These are phyloP conservation scores for Cerastoderma edule DNA, from an alignment of 2,888 invertebrate species.

Conservation along the genomic window DNA sequence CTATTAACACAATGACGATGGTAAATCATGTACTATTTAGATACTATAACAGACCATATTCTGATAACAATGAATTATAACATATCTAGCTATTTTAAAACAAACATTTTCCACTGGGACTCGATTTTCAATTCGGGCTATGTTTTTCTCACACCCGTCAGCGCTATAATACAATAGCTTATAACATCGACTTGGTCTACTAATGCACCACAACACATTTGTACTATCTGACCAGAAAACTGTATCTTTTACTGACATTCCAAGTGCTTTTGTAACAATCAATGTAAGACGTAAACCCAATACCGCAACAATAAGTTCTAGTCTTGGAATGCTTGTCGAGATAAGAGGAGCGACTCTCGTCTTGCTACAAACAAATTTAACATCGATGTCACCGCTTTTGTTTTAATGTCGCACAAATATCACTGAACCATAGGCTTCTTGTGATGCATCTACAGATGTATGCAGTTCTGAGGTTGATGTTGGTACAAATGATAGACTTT, in stretches of 20 bases:
- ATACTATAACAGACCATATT: too few species aligned
- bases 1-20: too few species aligned
- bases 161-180: too few species aligned
- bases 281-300: conserved; percentile 1
- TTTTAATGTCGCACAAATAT: conserved; percentile 28
- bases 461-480: conserved; percentile 6
- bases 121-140: too few species aligned
- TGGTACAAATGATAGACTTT: conserved; percentile 35
- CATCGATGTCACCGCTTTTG: conserved; percentile 3
- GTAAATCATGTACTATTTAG: too few species aligned
- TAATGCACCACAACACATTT: conserved; percentile 29
- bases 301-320: conserved; percentile 35
- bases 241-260: not conserved
- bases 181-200: conserved; percentile 21
- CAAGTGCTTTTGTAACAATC: conserved; percentile 8
- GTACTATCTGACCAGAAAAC: conserved; percentile 42
- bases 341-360: conserved; percentile 38
- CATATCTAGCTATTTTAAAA: too few species aligned
- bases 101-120: too few species aligned
- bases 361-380: conserved; percentile 29
- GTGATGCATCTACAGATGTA: conserved; percentile 49
- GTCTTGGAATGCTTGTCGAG: conserved; percentile 31
- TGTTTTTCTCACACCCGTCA: too few species aligned
- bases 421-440: conserved; percentile 34
- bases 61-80: too few species aligned